phyloP scores from a whole-genome alignment of 1,140 invertebrate species.

The Babylonia areolata region DNA sequence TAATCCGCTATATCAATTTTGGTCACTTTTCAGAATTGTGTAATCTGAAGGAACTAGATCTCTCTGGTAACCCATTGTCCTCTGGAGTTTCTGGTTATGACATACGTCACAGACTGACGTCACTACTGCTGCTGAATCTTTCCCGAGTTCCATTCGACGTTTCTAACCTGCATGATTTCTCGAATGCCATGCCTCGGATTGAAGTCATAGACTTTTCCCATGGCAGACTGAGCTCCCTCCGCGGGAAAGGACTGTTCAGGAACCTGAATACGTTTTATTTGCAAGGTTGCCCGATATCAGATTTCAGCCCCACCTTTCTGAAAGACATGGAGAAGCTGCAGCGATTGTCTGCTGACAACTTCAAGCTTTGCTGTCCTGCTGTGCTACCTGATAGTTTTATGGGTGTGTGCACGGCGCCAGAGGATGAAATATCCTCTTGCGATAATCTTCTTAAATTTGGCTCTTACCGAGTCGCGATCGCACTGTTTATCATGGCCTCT shows the following conservation, averaged over 20 bases:
- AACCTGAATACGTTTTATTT: neutral
- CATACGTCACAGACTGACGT: neutral
- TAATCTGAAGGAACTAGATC: neutral
- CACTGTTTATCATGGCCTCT: conserved; percentile 44
- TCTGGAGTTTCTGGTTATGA: neutral
- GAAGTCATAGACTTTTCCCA: conserved; percentile 2
- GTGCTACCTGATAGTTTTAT: neutral
- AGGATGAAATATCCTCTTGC: conserved; percentile 11
- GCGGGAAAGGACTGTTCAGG: neutral
- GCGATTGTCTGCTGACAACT: neutral
- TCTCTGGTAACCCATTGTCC: neutral
- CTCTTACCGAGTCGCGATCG: conserved; percentile 33
- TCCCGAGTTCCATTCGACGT: neutral
- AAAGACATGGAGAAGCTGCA: neutral
- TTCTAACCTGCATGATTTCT: too few species aligned
- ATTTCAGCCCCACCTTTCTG: neutral
- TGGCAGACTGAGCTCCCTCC: neutral
- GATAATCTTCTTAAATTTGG: neutral
- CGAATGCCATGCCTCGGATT: neutral
- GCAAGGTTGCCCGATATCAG: neutral
- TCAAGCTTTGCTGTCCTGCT: conserved; percentile 27
- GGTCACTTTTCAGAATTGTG: neutral
- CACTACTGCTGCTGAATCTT: neutral
- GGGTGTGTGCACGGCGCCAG: neutral
- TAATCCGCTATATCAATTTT: neutral